phyloP scores from a whole-genome alignment of 2,888 invertebrate genomes.

The Anarsia innoxiella region DNA sequence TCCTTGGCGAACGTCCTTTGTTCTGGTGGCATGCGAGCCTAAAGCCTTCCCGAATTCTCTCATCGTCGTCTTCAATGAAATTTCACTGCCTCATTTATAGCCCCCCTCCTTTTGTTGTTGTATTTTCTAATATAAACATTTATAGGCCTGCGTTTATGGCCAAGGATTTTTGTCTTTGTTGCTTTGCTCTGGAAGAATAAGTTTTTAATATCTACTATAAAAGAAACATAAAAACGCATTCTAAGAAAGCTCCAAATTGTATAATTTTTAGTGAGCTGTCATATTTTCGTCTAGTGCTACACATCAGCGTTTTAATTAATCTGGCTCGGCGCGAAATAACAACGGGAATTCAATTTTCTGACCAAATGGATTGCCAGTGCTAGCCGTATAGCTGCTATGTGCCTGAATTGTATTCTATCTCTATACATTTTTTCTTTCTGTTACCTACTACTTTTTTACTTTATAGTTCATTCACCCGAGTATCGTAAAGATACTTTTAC shows the following conservation, averaged over 20 bases:
- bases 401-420: too few relatives aligned
- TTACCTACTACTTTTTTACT: too few relatives aligned
- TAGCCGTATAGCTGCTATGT: slow-evolving; percentile 30
- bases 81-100: slow-evolving; percentile 42
- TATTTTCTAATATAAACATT: slow-evolving; percentile 32
- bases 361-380: slow-evolving; percentile 41
- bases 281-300: slow-evolving; percentile 24
- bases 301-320: slow-evolving; percentile 46
- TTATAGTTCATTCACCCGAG: too few relatives aligned
- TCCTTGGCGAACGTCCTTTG: slow-evolving; percentile 45
- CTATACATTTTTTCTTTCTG: too few relatives aligned
- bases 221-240: too few relatives aligned
- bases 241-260: too few relatives aligned
- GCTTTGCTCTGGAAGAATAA: too few relatives aligned
- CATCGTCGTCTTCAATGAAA: slow-evolving; percentile 44
- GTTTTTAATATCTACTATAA: too few relatives aligned
- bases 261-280: too few relatives aligned
- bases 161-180: slow-evolving; percentile 1
- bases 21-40: slow-evolving; percentile 50
- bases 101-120: slow-evolving; percentile 35
- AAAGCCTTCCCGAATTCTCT: slow-evolving; percentile 40
- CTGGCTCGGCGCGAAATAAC: slow-evolving; percentile 39
- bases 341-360: slow-evolving; percentile 57
- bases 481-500: too few relatives aligned
- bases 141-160: slow-evolving; percentile 11